Evolutionary conservation across 2,113 vertebrate species (phyloP), one percentile per base, ranked within the genome.

Genomic region (Orycteropus afer): DNA sequence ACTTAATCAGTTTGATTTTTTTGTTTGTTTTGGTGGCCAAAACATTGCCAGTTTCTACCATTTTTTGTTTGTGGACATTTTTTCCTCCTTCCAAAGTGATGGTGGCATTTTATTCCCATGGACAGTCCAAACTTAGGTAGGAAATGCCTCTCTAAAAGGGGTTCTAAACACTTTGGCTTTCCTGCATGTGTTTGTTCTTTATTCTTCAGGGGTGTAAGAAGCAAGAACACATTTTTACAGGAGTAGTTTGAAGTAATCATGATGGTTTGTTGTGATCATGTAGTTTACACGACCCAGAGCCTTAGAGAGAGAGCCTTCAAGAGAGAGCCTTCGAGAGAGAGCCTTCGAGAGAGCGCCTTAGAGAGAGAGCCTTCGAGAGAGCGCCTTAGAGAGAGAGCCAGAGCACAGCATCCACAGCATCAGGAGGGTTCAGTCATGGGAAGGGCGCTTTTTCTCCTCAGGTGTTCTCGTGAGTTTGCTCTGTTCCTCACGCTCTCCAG

Each of bases 401-500:
- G 20, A 85, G 82, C 47, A 15, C 40, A 45, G 14, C 83, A 92
- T 51, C 22, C 47, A 15, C 40, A 45, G 14, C 83, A 92, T 51
- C 22, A 11, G 23, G 67, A 14, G 69, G 59, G 27, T 55, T 53
- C 37, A 29, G 5, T 34, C n/a, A 17, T 1, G 22, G 63, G 40
- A 71, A 73, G 63, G 14, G 57, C 81, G 37, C 69, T 27, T 83
- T 42, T 18, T 88, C 78, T 67, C 51, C 42, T 17, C 86, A 29
- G 57, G 23, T 37, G 27, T 55, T 92, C 47, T 87, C 18, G 63
- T 34, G 23, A 78, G 20, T 76, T 91, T 90, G 73, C 92, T 27
- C 94, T 93, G 42, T 85, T 83, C 20, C 69, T 97, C 77, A 95
- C 97, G 93, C 23, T 29, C 32, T 93, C 82, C 76, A 97, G 63